Evolutionary conservation across 2,113 vertebrate species (phyloP).

Genomic region (Pipa parva): DNA sequence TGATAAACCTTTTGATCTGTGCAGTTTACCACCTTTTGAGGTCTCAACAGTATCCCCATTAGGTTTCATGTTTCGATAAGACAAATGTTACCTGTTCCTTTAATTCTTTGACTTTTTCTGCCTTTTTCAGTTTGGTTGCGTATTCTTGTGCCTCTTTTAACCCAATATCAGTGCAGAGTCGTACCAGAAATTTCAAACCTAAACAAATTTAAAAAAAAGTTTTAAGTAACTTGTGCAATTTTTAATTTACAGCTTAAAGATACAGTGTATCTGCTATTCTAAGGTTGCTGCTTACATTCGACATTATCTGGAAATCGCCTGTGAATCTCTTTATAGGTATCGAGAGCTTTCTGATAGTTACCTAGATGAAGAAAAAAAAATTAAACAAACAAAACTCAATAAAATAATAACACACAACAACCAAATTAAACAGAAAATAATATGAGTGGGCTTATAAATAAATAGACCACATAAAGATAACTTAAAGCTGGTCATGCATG

Average conservation of each 20-base stretch:
- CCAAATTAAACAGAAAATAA: too few relatives aligned
- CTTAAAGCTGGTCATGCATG: too few relatives aligned
- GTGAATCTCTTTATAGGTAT: slow-evolving; percentile 91
- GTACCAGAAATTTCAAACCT: slow-evolving; percentile 88
- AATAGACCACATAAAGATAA: too few relatives aligned
- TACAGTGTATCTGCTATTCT: too few relatives aligned
- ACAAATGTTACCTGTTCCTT: slow-evolving; percentile 79
- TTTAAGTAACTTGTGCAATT: neutral
- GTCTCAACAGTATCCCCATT: too few relatives aligned
- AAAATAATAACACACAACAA: slow-evolving; percentile 5
- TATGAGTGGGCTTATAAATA: too few relatives aligned
- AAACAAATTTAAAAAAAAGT: slow-evolving; percentile 34
- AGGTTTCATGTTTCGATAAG: too few relatives aligned
- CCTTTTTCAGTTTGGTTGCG: slow-evolving; percentile 84
- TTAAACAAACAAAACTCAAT: slow-evolving; percentile 5
- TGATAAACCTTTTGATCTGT: too few relatives aligned
- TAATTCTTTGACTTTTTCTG: slow-evolving; percentile 91
- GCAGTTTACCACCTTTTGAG: too few relatives aligned
- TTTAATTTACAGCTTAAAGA: too few relatives aligned
- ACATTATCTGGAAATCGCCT: slow-evolving; percentile 89
- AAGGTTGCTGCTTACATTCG: slow-evolving; percentile 85
- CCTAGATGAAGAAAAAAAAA: slow-evolving; percentile 64
- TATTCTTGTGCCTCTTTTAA: slow-evolving; percentile 93
- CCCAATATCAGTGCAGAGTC: slow-evolving; percentile 88
- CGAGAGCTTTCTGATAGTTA: slow-evolving; percentile 92